These are phyloP conservation scores for Tromatobia lineatoria DNA, from an alignment of 2,888 invertebrate species.

Conservation along the genomic window DNA sequence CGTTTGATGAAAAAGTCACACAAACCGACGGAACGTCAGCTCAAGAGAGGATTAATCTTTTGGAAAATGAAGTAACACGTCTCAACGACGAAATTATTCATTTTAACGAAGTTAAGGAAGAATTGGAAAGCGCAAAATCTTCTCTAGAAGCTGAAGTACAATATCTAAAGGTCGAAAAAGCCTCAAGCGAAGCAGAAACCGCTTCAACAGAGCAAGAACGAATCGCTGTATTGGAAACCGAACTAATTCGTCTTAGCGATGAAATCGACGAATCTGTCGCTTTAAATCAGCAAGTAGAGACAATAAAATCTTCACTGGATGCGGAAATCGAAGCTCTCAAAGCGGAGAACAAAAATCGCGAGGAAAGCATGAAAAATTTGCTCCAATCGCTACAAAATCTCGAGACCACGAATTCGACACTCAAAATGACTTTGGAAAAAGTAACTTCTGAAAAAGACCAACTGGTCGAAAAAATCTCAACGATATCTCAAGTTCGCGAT, in stretches of 20 bases:
- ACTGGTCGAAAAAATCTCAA: background rate
- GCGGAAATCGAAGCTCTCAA: conserved; percentile 23
- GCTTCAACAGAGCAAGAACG: conserved; percentile 7
- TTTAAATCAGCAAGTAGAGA: conserved; percentile 55
- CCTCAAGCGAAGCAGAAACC: background rate
- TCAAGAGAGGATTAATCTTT: conserved; percentile 24
- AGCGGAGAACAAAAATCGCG: conserved; percentile 27
- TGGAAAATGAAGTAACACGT: conserved; percentile 43
- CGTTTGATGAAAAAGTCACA: conserved; percentile 22
- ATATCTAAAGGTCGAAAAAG: conserved; percentile 43
- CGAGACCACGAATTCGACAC: conserved; percentile 7
- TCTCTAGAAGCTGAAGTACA: conserved; percentile 40
- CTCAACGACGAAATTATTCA: conserved; percentile 28
- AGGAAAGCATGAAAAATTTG: conserved; percentile 40
- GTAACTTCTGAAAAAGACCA: conserved; percentile 18
- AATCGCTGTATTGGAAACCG: conserved; percentile 53
- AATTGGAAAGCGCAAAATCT: conserved; percentile 48
- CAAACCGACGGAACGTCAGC: conserved; percentile 10
- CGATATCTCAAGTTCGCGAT: background rate
- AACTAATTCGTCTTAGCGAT: conserved; percentile 22
- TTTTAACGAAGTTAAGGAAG: background rate
- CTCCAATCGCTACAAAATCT: conserved; percentile 11
- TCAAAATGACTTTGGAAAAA: conserved; percentile 27
- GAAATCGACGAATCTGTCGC: conserved; percentile 41
- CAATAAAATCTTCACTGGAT: conserved; percentile 11